These are phyloP conservation scores for Zele albiditarsus DNA, from an alignment of 2,888 invertebrate genomes.

Conservation along the genomic window DNA sequence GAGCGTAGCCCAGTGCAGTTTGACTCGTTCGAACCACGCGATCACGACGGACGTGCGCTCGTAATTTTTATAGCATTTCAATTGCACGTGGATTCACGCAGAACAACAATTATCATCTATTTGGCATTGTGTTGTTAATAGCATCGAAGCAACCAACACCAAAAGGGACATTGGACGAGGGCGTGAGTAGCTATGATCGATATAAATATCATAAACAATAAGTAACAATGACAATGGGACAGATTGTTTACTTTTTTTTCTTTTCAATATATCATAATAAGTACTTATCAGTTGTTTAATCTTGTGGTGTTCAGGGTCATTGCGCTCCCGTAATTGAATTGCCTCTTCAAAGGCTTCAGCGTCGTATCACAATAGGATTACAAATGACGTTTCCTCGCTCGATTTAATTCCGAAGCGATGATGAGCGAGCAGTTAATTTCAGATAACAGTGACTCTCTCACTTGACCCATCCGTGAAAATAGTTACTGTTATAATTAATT, in stretches of 20 bases:
- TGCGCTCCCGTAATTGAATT: slow-evolving; percentile 32
- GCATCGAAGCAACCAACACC: background rate
- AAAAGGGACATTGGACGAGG: background rate
- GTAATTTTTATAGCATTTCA: slow-evolving; percentile 23
- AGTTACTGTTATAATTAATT: background rate
- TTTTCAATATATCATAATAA: background rate
- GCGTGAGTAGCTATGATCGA: background rate
- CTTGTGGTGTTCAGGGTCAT: slow-evolving; percentile 26
- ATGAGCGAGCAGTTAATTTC: slow-evolving; percentile 3
- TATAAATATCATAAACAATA: background rate
- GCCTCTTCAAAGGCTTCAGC: slow-evolving; percentile 37
- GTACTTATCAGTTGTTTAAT: background rate
- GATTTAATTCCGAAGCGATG: slow-evolving; percentile 13
- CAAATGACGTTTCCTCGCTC: slow-evolving; percentile 29
- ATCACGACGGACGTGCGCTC: slow-evolving; percentile 48
- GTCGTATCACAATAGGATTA: slow-evolving; percentile 35
- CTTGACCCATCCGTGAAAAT: background rate
- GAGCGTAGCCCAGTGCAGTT: slow-evolving; percentile 40
- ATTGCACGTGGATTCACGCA: slow-evolving; percentile 42
- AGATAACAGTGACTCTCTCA: background rate
- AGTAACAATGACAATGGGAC: background rate
- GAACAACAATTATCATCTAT: slow-evolving; percentile 9
- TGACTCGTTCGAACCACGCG: slow-evolving; percentile 59
- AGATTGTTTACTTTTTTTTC: background rate
- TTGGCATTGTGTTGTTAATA: background rate